Base-by-base conservation (phyloP, 2,797 vertebrate species). In the Sphenopsis melanotis region DNA sequence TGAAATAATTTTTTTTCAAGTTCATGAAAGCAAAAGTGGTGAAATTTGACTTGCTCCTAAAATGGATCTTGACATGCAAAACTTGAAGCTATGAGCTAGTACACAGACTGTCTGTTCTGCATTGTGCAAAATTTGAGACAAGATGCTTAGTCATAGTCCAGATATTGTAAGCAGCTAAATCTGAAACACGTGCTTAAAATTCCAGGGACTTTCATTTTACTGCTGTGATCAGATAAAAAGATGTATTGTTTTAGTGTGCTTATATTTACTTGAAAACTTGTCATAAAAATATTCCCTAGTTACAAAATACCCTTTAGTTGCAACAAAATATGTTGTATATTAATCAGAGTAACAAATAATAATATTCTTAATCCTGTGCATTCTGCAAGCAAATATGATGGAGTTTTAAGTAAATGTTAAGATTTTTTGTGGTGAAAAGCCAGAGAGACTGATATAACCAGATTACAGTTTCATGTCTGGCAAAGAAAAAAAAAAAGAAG, bases 131-230 rank as follows among this genome's bases (percentile, higher is more conserved):
- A 29, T 76, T 68, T 69, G 63, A 91, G 42, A 95, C 95, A 93
- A 96, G 92, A 95, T 96, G 96, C 96, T 97, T 92, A 94, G 93
- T 97, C 96, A 97, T 65, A 93, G 46, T 95, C 81, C 70, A 95
- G 93, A 96, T 89, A 95, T 75, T 89, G 70, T 93, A 93, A 97
- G 91, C 93, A 82, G 90, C 87, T 94, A 95, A 97, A 97, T 95
- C 83, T 89, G 64, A 83, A 97, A 95, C 94, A 90, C 79, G 56
- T 97, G 96, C 88, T 84, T 94, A 93, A 96, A 97, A 97, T 97
- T 97, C 92, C 94, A 84, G 89, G 23, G 83, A 72, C 89, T 93
- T 97, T 95, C 74, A 80, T 95, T 96, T 95, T 89, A 93, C 57
- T 80, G 78, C 68, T 94, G 79, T 53, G 83, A 75, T 83, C 71